These are phyloP conservation scores for Monopterus albus DNA, from an alignment of 2,113 vertebrate genomes.

Conservation along the genomic window DNA sequence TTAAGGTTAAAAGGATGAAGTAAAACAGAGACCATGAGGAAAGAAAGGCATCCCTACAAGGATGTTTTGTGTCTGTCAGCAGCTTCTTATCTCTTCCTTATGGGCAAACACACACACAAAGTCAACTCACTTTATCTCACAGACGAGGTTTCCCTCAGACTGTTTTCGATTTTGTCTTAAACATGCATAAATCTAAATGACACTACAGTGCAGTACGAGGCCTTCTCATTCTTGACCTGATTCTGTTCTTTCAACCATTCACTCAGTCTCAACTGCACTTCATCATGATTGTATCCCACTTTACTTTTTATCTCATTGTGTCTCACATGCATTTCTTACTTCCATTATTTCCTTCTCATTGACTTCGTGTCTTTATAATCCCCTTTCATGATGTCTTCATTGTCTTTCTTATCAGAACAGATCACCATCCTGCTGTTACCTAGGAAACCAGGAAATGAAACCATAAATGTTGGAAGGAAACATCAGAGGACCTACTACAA, in stretches of 20 bases:
- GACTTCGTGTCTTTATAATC: neutral
- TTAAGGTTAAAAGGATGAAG: conserved; percentile 19
- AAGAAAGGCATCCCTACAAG: conserved; percentile 31
- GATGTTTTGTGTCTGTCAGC: conserved; percentile 53
- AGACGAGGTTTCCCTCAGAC: conserved; percentile 28
- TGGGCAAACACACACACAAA: conserved; percentile 24
- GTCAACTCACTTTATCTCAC: conserved; percentile 39
- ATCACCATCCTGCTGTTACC: conserved; percentile 33
- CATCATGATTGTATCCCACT: neutral
- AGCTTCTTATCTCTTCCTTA: conserved; percentile 53
- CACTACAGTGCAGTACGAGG: neutral
- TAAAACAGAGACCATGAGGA: conserved; percentile 20
- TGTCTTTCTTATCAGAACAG: conserved; percentile 45
- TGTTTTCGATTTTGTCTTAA: conserved; percentile 10
- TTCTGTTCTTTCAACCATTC: conserved; percentile 8
- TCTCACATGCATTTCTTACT: conserved; percentile 2
- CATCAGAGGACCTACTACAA: conserved; percentile 34
- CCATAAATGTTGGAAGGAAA: conserved; percentile 35
- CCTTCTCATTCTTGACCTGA: neutral
- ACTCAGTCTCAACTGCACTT: neutral
- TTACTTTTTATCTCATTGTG: conserved; percentile 8
- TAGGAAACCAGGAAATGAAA: conserved; percentile 58
- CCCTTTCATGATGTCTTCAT: conserved; percentile 9
- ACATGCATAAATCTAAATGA: conserved; percentile 30
- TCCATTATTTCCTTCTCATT: conserved; percentile 17